These are phyloP conservation scores for Hypomecis atomaria DNA, from an alignment of 2,888 invertebrate species.

Conservation along the genomic window DNA sequence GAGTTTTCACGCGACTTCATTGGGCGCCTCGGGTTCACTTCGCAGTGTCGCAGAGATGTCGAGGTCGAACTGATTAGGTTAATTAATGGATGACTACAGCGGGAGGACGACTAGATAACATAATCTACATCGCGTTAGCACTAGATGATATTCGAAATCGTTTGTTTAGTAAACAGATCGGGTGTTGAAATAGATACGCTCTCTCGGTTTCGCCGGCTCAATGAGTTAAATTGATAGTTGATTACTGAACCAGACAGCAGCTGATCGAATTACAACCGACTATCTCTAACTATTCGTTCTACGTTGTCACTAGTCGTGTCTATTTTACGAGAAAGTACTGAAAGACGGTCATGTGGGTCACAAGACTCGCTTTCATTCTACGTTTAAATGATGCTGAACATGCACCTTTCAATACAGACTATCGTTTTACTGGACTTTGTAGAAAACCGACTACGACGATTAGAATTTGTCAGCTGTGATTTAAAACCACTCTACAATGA, in stretches of 20 bases:
- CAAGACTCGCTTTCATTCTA: conserved; percentile 39
- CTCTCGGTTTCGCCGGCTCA: conserved; percentile 35
- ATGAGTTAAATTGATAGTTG: conserved; percentile 39
- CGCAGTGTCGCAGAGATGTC: conserved; percentile 51
- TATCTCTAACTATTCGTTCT: conserved; percentile 28
- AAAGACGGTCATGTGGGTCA: conserved; percentile 34
- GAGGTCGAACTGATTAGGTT: conserved; percentile 70
- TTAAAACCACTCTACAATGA: conserved; percentile 3
- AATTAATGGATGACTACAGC: conserved; percentile 53
- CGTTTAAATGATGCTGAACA: conserved; percentile 34
- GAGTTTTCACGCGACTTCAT: conserved; percentile 67
- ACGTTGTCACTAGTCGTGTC: conserved; percentile 17
- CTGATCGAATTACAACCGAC: conserved; percentile 34
- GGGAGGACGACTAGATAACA: conserved; percentile 26
- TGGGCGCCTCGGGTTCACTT: conserved; percentile 54
- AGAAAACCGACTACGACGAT: not conserved
- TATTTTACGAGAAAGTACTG: conserved; percentile 36
- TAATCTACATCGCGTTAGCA: conserved; percentile 16
- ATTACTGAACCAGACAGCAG: conserved; percentile 36
- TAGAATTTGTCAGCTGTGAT: conserved; percentile 8
- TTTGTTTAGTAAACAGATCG: conserved; percentile 32
- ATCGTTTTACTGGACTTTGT: conserved; percentile 8
- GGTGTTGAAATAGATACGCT: conserved; percentile 29
- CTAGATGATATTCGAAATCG: conserved; percentile 15
- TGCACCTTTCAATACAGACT: conserved; percentile 14